These are phyloP conservation scores for Euzophera pinguis DNA, from an alignment of 2,888 invertebrate species.

Conservation along the genomic window DNA sequence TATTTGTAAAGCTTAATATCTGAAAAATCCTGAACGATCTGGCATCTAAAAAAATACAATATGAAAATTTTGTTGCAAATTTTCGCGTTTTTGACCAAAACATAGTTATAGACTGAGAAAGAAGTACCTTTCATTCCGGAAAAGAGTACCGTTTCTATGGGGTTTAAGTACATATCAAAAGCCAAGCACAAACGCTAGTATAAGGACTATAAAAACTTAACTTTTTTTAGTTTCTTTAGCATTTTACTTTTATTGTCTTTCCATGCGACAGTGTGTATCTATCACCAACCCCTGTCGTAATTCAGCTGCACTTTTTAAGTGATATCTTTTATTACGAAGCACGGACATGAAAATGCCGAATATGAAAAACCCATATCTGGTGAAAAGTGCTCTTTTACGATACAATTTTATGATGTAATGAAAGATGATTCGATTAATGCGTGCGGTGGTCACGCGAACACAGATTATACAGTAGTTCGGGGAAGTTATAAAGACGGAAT, in stretches of 20 bases:
- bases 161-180: no score
- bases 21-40: no score
- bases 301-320: constrained; percentile 70
- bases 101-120: no score
- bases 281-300: constrained; percentile 41
- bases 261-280: constrained; percentile 37
- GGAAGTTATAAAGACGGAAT: not conserved
- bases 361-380: constrained; percentile 63
- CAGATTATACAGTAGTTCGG: constrained; percentile 15
- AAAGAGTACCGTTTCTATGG: no score
- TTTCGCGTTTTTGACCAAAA: no score
- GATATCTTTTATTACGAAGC: constrained; percentile 75
- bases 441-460: constrained; percentile 36
- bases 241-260: not conserved
- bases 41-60: no score
- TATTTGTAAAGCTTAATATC: no score
- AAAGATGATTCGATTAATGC: constrained; percentile 65
- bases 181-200: no score
- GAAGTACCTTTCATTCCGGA: no score
- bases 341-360: constrained; percentile 58
- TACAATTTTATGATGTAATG: constrained; percentile 57
- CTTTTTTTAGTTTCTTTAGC: no score
- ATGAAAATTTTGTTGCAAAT: no score
- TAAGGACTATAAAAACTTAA: no score
- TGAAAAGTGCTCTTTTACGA: constrained; percentile 71